Conservation (phyloP, 2,888 invertebrate genomes). For the Tanytarsus gracilentus region DNA sequence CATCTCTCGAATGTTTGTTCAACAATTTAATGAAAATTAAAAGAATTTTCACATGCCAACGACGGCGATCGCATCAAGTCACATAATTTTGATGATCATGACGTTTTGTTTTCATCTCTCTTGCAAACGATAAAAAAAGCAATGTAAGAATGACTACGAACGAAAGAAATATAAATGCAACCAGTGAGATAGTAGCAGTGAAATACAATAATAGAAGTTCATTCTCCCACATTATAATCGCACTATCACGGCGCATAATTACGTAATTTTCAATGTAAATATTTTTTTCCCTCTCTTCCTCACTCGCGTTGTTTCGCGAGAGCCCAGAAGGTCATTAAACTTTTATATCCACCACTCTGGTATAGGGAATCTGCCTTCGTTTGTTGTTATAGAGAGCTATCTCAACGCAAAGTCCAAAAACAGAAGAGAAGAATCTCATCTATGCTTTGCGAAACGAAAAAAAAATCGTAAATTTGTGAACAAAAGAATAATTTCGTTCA, state of each 20-base stretch:
- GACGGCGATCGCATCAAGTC: too few relatives aligned
- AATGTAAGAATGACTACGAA: neutral
- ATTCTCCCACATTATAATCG: slow-evolving; percentile 14
- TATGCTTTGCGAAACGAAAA: neutral
- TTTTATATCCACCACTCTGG: too few relatives aligned
- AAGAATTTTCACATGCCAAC: too few relatives aligned
- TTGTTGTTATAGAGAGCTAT: too few relatives aligned
- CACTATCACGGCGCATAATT: slow-evolving; percentile 19
- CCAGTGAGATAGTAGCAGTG: neutral
- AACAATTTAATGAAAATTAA: too few relatives aligned
- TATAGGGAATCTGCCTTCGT: too few relatives aligned
- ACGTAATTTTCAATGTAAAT: slow-evolving; percentile 18
- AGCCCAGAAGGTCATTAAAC: neutral
- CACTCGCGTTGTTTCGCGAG: too few relatives aligned
- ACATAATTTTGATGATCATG: too few relatives aligned
- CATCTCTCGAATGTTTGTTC: too few relatives aligned
- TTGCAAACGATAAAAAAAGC: neutral
- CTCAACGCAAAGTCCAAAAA: neutral
- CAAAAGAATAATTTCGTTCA: neutral
- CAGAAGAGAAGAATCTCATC: neutral
- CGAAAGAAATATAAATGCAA: too few relatives aligned
- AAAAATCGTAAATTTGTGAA: slow-evolving; percentile 6
- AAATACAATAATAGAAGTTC: neutral
- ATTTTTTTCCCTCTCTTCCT: too few relatives aligned
- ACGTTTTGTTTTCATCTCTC: neutral